Evolutionary conservation across 2,113 vertebrate species (phyloP).

Genomic region (Ardeotis arabs): DNA sequence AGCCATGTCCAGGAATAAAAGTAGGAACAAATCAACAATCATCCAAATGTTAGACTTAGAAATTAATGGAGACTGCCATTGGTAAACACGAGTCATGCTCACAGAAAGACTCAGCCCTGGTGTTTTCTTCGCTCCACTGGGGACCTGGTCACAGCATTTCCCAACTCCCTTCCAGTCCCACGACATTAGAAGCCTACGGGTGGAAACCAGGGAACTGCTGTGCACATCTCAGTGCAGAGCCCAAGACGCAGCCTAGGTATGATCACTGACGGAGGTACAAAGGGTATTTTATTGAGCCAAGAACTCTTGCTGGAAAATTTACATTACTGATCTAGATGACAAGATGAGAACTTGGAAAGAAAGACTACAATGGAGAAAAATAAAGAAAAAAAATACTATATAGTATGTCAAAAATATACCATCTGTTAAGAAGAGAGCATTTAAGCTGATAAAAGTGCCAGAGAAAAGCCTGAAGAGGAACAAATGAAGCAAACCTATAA

Average conservation of each 20-base stretch:
- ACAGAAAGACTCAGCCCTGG: neutral
- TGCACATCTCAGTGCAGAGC: neutral
- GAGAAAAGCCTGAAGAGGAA: neutral
- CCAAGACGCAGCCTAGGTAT: rapidly evolving
- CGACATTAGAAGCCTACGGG: neutral
- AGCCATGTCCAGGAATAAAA: neutral
- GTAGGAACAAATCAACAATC: neutral
- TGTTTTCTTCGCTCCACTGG: neutral
- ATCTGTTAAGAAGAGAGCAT: neutral
- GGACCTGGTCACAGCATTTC: neutral
- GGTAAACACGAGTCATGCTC: neutral
- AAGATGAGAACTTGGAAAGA: neutral
- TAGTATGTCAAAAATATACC: neutral
- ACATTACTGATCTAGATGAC: neutral
- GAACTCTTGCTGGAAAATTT: neutral
- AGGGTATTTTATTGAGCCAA: neutral
- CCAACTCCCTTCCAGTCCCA: neutral
- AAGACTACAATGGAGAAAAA: neutral
- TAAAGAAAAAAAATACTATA: neutral
- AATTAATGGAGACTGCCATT: neutral
- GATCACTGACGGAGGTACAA: neutral
- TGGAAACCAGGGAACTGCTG: neutral
- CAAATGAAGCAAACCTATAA: neutral
- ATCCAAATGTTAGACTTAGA: neutral
- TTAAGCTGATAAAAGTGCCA: neutral